Evolutionary conservation across 1,140 invertebrate species (phyloP), one percentile per base, ranked within the genome.

Genomic region (Drosophila sproati): DNA sequence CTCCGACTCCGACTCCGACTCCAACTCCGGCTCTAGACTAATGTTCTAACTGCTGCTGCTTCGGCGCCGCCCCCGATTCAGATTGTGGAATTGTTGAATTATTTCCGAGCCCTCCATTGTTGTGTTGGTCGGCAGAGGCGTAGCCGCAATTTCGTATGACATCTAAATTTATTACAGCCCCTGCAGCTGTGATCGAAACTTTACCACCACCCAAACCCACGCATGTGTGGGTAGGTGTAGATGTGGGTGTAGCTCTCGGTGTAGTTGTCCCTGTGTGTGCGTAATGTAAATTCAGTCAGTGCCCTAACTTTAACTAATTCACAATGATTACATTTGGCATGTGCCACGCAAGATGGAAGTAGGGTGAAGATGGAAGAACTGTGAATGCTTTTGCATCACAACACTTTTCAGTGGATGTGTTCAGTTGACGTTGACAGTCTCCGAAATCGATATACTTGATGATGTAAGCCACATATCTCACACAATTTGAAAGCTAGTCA

Each of bases 251-350:
- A 20, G 0, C 20, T 20, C 1, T 20, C 20, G 20, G 20, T 20
- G 20, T 20, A 20, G 20, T 20, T 20, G 20, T 20, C 20, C 20
- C 5, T 35, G 43, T 48, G 29, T 54, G 51, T n/a, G 41, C 20
- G 20, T 20, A 35, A 47, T 48, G 57, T 61, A 47, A 61, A 48
- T 61, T 61, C 34, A 43, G 57, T 6, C 20, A 12, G 60, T 63
- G 60, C 34, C 10, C 47, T 20, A 41, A 51, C 51, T 43, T 62
- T 69, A 74, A 69, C 72, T 69, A 74, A 74, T 74, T 61, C 72
- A 74, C 66, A 69, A 62, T 74, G 72, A 74, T 74, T 69, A 69
- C 72, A 74, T 69, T 74, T 69, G 64, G 70, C 70, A 74, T 69
- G 70, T 39, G 29, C 71, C 61, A 55, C 56, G 39, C 61, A 57